A percentile compares a stretch with the other conserved stretches of the same genome.
Conservation (phyloP, 2,113 vertebrate genomes). For the Corapipo altera region DNA sequence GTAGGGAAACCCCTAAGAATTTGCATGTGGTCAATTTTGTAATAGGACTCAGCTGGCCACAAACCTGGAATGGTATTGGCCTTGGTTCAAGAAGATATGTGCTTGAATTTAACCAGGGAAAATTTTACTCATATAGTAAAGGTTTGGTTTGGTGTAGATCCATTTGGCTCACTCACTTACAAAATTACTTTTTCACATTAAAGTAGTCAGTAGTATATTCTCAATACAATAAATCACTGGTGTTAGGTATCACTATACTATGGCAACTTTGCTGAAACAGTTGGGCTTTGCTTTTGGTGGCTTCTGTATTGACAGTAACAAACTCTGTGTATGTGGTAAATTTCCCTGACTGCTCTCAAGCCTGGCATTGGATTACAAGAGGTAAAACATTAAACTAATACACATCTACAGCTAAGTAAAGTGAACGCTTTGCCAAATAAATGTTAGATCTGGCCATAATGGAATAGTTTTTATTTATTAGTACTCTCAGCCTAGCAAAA, state of each 20-base stretch:
- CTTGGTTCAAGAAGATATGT: constrained; percentile 64
- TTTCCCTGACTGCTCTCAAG: constrained; percentile 33
- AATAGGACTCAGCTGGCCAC: constrained; percentile 74
- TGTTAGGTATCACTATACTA: constrained; percentile 46
- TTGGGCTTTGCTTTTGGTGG: constrained; percentile 49
- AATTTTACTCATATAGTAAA: constrained; percentile 73
- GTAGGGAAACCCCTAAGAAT: constrained; percentile 70
- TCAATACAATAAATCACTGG: constrained; percentile 62
- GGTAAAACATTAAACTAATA: constrained; percentile 62
- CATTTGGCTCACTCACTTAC: constrained; percentile 68
- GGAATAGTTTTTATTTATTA: constrained; percentile 68
- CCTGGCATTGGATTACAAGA: constrained; percentile 23
- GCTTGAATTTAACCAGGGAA: constrained; percentile 75
- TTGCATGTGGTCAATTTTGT: constrained; percentile 73
- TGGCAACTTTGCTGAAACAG: constrained; percentile 46
- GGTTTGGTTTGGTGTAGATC: constrained; percentile 75
- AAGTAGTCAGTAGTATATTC: constrained; percentile 61
- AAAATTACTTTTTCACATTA: constrained; percentile 73
- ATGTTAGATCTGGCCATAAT: constrained; percentile 61
- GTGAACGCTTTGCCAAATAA: constrained; percentile 37
- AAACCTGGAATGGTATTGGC: constrained; percentile 61
- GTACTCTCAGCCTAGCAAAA: constrained; percentile 59
- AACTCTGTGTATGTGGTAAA: constrained; percentile 7
- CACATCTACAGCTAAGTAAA: constrained; percentile 48
- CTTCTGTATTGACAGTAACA: constrained; percentile 37